These are phyloP conservation scores for Semnornis frantzii DNA, from an alignment of 2,113 vertebrate genomes.

Conservation along the genomic window DNA sequence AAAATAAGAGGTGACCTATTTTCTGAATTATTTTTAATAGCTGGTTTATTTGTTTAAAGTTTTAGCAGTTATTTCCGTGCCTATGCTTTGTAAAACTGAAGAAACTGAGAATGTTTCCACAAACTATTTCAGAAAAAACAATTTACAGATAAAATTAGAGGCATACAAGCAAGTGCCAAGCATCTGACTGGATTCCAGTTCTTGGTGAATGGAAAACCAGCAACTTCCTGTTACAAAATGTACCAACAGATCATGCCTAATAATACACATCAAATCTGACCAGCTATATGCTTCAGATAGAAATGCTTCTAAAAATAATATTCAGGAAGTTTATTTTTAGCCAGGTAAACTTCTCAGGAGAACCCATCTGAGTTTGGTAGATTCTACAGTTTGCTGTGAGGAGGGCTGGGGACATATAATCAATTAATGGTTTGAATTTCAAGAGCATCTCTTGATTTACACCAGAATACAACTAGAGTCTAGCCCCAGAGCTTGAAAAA, in stretches of 20 bases:
- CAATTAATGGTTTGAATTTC: background rate
- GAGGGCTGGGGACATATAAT: background rate
- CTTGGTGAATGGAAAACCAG: constrained; percentile 80
- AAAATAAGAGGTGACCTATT: constrained; percentile 15
- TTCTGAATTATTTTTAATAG: constrained; percentile 14
- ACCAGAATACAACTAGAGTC: background rate
- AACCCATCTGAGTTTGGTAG: background rate
- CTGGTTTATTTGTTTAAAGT: constrained; percentile 35
- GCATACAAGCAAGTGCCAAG: constrained; percentile 67
- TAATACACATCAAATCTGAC: constrained; percentile 71
- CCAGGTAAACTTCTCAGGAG: constrained; percentile 68
- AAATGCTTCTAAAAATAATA: constrained; percentile 70
- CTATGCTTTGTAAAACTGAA: constrained; percentile 8
- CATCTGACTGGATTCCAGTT: constrained; percentile 77
- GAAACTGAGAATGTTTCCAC: constrained; percentile 65
- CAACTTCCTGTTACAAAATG: constrained; percentile 83
- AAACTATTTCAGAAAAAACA: constrained; percentile 67
- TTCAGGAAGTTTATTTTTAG: constrained; percentile 70
- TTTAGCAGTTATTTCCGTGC: constrained; percentile 53
- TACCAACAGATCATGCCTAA: constrained; percentile 75
- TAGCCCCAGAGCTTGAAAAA: background rate
- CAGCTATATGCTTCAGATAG: constrained; percentile 62
- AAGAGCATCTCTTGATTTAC: background rate
- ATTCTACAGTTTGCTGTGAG: background rate
- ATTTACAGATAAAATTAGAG: constrained; percentile 69